phyloP scores from a whole-genome alignment of 2,888 invertebrate genomes.

The Brenthis daphne region DNA sequence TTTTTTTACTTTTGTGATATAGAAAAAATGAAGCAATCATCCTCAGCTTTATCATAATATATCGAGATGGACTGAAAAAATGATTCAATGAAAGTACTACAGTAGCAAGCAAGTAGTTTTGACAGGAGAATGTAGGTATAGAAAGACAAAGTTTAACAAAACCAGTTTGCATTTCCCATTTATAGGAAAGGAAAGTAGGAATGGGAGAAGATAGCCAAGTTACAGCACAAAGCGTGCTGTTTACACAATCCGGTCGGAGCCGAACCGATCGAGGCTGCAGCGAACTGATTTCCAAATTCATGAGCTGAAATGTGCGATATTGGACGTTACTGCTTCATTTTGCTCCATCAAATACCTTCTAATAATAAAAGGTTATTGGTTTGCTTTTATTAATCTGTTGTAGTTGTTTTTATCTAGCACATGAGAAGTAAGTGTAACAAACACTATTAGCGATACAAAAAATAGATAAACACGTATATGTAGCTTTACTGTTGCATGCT shows the following conservation, averaged over 20 bases:
- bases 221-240: slow-evolving; percentile 25
- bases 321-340: slow-evolving; percentile 40
- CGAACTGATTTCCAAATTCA: slow-evolving; percentile 51
- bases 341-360: neutral
- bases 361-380: neutral
- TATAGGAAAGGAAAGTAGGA: slow-evolving; percentile 21
- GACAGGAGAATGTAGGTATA: neutral
- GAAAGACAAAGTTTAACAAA: slow-evolving; percentile 1
- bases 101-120: neutral
- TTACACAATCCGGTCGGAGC: slow-evolving; percentile 34
- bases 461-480: too few relatives aligned
- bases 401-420: too few relatives aligned
- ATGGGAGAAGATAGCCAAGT: slow-evolving; percentile 20
- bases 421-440: too few relatives aligned
- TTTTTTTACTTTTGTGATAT: too few relatives aligned
- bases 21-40: too few relatives aligned
- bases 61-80: neutral
- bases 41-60: too few relatives aligned
- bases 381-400: too few relatives aligned
- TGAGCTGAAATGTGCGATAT: slow-evolving; percentile 56
- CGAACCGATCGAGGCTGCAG: slow-evolving; percentile 23
- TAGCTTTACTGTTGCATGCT: too few relatives aligned
- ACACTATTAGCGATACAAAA: too few relatives aligned
- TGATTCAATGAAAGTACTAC: neutral
- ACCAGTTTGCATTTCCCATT: slow-evolving; percentile 5